Conservation (phyloP, 2,113 vertebrate genomes). For the Gymnobelideus leadbeateri region DNA sequence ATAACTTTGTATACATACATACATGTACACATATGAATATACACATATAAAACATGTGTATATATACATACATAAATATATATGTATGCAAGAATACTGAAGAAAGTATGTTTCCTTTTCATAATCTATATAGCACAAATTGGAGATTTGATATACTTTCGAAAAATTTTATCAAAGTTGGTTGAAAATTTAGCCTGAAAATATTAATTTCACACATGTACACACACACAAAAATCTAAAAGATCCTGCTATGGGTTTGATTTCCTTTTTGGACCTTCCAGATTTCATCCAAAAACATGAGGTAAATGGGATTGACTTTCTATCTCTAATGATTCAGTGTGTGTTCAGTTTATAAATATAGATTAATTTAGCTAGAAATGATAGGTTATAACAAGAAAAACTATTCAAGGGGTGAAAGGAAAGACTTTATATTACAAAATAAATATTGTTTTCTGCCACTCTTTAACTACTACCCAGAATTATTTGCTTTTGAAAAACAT, state of each 20-base stretch:
- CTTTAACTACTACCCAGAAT: not conserved
- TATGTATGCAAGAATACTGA: not conserved
- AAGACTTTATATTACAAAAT: not conserved
- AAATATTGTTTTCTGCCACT: not conserved
- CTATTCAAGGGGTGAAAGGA: not conserved
- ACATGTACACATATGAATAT: not conserved
- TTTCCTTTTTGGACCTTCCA: conserved; percentile 4
- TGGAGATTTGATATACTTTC: conserved; percentile 11
- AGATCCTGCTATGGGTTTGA: not conserved
- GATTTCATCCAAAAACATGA: not conserved
- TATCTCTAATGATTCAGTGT: not conserved
- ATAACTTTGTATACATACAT: not conserved
- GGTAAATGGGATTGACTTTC: not conserved
- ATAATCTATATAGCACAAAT: not conserved
- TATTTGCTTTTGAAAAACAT: not conserved
- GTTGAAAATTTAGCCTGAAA: not conserved
- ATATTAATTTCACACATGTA: not conserved
- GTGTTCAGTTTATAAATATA: not conserved
- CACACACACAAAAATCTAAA: conserved; percentile 23
- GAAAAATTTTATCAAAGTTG: not conserved
- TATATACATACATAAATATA: no score
- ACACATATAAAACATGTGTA: fast-evolving
- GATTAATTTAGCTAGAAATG: not conserved
- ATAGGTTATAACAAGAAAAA: not conserved
- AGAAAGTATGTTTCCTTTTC: not conserved